Conservation (phyloP, 2,113 vertebrate genomes). For the Indicator indicator region DNA sequence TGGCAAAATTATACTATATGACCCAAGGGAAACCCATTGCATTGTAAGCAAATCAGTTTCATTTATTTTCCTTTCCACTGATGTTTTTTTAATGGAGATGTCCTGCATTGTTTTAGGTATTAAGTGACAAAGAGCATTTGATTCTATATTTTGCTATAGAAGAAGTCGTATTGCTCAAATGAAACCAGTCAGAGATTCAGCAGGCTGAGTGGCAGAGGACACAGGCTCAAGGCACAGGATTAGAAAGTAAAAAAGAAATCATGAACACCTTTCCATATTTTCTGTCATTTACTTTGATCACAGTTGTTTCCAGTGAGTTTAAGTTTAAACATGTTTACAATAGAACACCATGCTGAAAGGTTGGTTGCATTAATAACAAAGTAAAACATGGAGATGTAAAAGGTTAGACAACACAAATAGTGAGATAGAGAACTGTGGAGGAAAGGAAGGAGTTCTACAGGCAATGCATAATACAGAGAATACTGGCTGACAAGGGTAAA, state of each 20-base stretch:
- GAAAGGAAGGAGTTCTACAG: not conserved
- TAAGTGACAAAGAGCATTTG: not conserved
- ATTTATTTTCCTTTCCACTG: constrained; percentile 18
- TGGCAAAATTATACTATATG: not conserved
- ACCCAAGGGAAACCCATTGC: not conserved
- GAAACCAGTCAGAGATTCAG: not conserved
- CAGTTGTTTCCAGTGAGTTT: not conserved
- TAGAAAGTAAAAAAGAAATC: not conserved
- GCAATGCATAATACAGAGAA: not conserved
- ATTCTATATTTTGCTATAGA: not conserved
- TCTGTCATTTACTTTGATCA: not conserved
- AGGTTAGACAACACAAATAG: not conserved
- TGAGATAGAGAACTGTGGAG: not conserved
- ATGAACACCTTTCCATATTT: not conserved
- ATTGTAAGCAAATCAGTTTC: constrained; percentile 6
- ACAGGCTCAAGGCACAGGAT: not conserved
- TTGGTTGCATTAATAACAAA: not conserved
- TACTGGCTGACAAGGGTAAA: not conserved
- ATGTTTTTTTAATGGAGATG: constrained; percentile 24
- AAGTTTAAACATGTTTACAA: not conserved
- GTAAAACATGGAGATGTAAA: not conserved
- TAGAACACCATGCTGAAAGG: not conserved
- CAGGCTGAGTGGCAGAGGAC: not conserved
- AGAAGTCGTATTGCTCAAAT: not conserved
- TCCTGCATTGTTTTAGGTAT: not conserved